Evolutionary conservation across 2,888 invertebrate species (phyloP), one percentile per base, ranked within the genome.

Genomic region (Chaitophorus viminalis): DNA sequence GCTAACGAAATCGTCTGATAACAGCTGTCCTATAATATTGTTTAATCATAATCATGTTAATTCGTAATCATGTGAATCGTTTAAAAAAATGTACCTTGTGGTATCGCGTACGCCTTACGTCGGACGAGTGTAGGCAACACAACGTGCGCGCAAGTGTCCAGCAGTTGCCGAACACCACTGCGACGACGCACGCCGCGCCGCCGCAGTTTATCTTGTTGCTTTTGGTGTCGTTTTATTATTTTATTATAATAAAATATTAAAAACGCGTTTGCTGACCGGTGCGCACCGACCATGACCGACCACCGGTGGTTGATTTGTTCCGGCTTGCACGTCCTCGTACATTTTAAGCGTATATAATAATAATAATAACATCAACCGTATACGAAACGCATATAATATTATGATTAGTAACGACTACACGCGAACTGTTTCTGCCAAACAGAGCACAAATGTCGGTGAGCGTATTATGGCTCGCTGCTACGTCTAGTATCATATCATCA

Each of bases 361-460:
- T 36, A 21, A 72, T 8, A 2, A 33, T 70, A 31, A 78, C 65
- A 17, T 36, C 65, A 21, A 31, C 31, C 14, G 9, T 78, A 78
- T 0, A 14, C 25, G n/a, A 36, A 33, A 36, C 31, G 25, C 29
- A 33, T 3, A n/a, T n/a, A n/a, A n/a, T n/a, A n/a, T n/a, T 33
- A 70, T 9, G 70, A 29, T 70, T 33, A 33, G 31, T 70, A 3
- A 33, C 29, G 29, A 70, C 70, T 70, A 6, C 4, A 3, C 46
- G 6, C 18, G 18, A 8, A 70, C 70, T 70, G 70, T 75, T 60
- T 83, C 29, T 46, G 36, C 54, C 60, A 74, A 83, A 83, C 74
- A 75, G 82, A 83, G 46, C 74, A 83, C 33, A 74, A 82, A 79
- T 31, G 25, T 21, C 29, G 46, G 18, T 21, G n/a, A n/a, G n/a